Conservation (phyloP, 53 echinoderm and acorn worm genomes). For the Echinarachnius parma region DNA sequence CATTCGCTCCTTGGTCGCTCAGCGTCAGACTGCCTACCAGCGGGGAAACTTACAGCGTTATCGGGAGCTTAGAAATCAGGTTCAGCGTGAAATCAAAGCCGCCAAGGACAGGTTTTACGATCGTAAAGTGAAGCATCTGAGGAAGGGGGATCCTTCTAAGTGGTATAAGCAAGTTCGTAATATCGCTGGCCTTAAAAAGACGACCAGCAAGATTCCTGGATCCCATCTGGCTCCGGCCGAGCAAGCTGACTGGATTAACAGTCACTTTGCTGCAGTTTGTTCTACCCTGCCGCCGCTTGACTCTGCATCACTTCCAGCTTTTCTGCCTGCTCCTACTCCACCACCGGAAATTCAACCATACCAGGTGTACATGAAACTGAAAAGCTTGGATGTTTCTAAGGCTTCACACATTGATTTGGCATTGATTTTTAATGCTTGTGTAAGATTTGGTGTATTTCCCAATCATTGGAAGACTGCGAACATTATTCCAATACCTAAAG, state of each 20-base stretch:
- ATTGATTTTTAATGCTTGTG: constrained; percentile 13
- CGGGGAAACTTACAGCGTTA: background rate
- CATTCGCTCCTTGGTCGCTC: background rate
- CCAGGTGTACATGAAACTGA: constrained; percentile 4
- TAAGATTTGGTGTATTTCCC: background rate
- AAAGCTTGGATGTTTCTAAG: constrained; percentile 8
- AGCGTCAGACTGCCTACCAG: background rate
- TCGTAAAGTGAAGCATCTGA: constrained; percentile 33
- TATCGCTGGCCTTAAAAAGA: background rate
- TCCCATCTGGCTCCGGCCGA: background rate
- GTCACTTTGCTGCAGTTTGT: constrained; percentile 36
- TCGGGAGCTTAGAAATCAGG: constrained; percentile 23
- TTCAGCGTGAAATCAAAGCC: constrained; percentile 35
- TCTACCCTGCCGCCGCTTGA: constrained; percentile 18
- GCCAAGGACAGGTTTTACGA: constrained; percentile 28
- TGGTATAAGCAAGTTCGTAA: constrained; percentile 38
- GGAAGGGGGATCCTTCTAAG: constrained; percentile 24
- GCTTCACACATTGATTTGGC: constrained; percentile 8
- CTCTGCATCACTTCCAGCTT: background rate
- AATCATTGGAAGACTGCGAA: background rate
- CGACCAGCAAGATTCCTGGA: background rate
- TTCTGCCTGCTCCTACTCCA: constrained; percentile 20
- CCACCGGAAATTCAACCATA: constrained; percentile 19
- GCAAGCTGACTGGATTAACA: constrained; percentile 10
- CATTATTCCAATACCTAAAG: constrained; percentile 6